Percentiles rank a stretch among this genome's conserved stretches.
phyloP scores from a whole-genome alignment of 2,113 vertebrate genomes.

The Numenius arquata region DNA sequence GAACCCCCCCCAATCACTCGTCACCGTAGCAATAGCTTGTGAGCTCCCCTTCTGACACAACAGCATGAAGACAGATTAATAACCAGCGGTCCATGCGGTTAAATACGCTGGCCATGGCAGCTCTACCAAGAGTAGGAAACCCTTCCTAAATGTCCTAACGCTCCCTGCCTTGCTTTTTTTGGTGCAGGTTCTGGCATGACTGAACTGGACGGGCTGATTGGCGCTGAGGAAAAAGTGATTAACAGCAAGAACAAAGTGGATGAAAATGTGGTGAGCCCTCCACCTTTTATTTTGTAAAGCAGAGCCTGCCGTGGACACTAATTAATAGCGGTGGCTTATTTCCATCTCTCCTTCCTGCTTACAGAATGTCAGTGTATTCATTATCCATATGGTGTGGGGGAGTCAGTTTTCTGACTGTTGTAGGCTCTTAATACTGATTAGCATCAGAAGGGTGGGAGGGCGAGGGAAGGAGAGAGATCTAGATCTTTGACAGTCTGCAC shows the following conservation, averaged over 20 bases:
- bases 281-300: not conserved
- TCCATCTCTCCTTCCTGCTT: not conserved
- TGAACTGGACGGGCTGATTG: constrained; percentile 87
- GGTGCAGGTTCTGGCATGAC: constrained; percentile 88
- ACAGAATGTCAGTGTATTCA: not conserved
- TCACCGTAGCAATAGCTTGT: not conserved
- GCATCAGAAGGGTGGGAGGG: not conserved
- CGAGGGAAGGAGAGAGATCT: not conserved
- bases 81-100: not conserved
- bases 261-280: constrained; percentile 86
- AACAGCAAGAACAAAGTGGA: constrained; percentile 91
- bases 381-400: not conserved
- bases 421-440: not conserved
- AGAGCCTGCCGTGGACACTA: not conserved
- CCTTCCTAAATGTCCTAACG: not conserved
- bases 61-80: not conserved
- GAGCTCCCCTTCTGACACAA: not conserved
- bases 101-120: not conserved
- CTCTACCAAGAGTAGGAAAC: not conserved
- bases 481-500: not conserved
- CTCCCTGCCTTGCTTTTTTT: not conserved
- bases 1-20: not conserved
- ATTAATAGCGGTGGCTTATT: not conserved
- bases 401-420: not conserved
- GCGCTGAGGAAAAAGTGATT: constrained; percentile 90